phyloP scores from a whole-genome alignment of 2,113 vertebrate genomes.

The Carollia perspicillata region DNA sequence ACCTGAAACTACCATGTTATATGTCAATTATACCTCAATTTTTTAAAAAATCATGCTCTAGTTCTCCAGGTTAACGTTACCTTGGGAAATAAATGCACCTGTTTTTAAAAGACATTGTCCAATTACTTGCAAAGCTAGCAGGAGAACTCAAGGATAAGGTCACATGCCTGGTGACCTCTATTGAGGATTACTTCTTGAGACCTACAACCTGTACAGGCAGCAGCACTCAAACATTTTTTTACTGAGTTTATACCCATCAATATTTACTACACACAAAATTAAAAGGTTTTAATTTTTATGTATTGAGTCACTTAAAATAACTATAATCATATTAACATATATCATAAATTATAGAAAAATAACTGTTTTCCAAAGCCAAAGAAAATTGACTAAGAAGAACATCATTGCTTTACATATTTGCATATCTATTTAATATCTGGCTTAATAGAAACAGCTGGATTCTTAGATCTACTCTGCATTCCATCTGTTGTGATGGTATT shows the following conservation, averaged over 20 bases:
- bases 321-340: not conserved
- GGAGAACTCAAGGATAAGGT: not conserved
- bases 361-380: constrained; percentile 21
- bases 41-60: not conserved
- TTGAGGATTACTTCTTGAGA: not conserved
- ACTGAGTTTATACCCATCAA: not conserved
- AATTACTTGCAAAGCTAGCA: not conserved
- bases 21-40: not conserved
- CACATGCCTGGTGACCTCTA: not conserved
- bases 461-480: not conserved
- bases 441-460: not conserved
- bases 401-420: not conserved
- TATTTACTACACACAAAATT: not conserved
- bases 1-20: not conserved
- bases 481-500: not conserved
- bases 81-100: not conserved
- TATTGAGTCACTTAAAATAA: not conserved
- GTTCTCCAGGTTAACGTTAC: not conserved
- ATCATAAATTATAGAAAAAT: not conserved
- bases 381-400: not conserved
- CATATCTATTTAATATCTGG: not conserved
- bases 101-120: constrained; percentile 6
- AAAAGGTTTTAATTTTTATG: not conserved
- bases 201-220: not conserved
- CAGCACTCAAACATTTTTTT: not conserved